A percentile compares a stretch with the other conserved stretches of the same genome.
Conservation (phyloP, 2,113 vertebrate species). For the Gyps fulvus region DNA sequence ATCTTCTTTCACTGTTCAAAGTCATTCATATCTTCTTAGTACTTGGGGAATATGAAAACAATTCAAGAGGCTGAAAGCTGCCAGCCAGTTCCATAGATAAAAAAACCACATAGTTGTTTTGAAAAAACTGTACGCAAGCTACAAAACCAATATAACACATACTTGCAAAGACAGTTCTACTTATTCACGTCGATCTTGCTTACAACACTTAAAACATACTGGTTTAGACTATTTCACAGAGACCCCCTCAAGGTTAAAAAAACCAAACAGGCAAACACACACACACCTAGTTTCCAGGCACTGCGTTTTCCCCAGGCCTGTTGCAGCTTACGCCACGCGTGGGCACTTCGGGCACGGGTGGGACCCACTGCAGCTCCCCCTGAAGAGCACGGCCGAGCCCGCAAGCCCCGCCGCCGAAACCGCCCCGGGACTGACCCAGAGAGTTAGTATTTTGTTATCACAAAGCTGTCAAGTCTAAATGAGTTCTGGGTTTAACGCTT, state of each 20-base stretch:
- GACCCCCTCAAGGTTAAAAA: neutral
- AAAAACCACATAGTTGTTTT: neutral
- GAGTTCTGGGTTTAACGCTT: too few species aligned
- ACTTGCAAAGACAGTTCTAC: neutral
- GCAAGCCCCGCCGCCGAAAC: neutral
- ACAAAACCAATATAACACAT: neutral
- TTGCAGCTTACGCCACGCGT: rapidly evolving
- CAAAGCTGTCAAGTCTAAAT: too few species aligned
- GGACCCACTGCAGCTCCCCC: neutral
- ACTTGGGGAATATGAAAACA: neutral
- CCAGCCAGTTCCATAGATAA: rapidly evolving
- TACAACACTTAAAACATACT: rapidly evolving
- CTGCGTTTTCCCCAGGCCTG: neutral
- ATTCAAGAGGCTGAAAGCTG: neutral
- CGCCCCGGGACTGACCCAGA: neutral
- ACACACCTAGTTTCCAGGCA: neutral
- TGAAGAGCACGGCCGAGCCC: neutral
- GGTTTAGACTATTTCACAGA: too few species aligned
- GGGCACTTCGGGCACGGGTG: rapidly evolving
- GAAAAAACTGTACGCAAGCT: neutral
- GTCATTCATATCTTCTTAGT: neutral
- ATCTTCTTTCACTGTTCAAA: neutral
- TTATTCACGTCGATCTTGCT: neutral
- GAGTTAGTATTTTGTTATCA: too few species aligned
- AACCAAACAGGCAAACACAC: neutral